phyloP scores from a whole-genome alignment of 2,113 vertebrate genomes.

The Callocephalon fimbriatum region DNA sequence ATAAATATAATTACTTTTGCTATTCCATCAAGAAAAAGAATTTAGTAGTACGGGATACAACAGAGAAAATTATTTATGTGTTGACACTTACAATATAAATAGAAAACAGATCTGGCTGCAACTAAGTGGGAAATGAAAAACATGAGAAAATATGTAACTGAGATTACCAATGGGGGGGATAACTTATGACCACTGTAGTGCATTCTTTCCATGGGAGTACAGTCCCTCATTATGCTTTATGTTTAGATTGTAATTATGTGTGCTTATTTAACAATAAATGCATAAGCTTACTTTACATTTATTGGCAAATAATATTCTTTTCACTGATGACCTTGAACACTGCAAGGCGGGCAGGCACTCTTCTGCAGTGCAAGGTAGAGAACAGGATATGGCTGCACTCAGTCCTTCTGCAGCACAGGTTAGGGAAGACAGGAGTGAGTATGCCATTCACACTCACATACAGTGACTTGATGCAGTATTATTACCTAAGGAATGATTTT shows the following conservation, averaged over 20 bases:
- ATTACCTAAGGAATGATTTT: background rate
- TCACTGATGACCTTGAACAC: background rate
- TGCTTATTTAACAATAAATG: background rate
- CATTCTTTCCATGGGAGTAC: background rate
- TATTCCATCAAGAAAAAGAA: constrained; percentile 54
- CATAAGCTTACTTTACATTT: background rate
- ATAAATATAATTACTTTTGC: constrained; percentile 66
- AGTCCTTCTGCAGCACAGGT: background rate
- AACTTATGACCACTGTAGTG: background rate
- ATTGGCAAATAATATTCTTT: background rate
- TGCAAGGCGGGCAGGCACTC: background rate
- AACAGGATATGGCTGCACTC: background rate
- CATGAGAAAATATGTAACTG: constrained; percentile 25
- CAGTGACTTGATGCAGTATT: background rate
- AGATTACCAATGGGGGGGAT: background rate
- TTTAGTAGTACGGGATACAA: constrained; percentile 49
- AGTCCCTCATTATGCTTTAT: background rate
- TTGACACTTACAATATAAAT: constrained; percentile 40
- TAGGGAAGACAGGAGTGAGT: background rate
- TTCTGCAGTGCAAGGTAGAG: background rate
- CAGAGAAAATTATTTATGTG: constrained; percentile 40
- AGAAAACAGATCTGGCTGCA: constrained; percentile 50
- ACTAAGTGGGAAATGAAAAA: constrained; percentile 33
- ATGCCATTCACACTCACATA: background rate
- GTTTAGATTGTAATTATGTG: background rate